phyloP scores from a whole-genome alignment of 1,140 invertebrate species.

The Stenopsyche tienmushanensis region DNA sequence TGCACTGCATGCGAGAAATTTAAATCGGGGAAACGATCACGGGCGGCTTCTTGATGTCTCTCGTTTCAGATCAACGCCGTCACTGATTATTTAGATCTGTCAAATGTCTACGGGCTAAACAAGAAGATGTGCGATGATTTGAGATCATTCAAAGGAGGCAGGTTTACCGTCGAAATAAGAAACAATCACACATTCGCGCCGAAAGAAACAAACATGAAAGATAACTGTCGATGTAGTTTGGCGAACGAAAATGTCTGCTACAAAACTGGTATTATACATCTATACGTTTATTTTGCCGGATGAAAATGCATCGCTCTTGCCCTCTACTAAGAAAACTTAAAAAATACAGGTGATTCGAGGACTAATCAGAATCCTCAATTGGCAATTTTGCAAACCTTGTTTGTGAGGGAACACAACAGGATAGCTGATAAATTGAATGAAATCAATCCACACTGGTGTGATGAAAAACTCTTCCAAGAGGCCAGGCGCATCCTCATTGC shows the following conservation, averaged over 20 bases:
- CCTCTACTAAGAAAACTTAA: too few relatives aligned
- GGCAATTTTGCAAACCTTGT: conserved; percentile 61
- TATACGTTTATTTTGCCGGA: neutral
- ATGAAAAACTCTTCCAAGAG: conserved; percentile 64
- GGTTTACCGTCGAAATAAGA: conserved; percentile 10
- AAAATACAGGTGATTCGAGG: conserved; percentile 60
- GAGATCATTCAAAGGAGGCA: conserved; percentile 8
- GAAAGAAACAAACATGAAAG: conserved; percentile 34
- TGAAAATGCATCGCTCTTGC: neutral
- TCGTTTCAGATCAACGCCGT: conserved; percentile 19
- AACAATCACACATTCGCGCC: conserved; percentile 21
- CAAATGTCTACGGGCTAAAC: conserved; percentile 21
- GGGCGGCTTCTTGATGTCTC: too few relatives aligned
- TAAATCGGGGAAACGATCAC: too few relatives aligned
- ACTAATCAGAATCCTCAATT: conserved; percentile 64
- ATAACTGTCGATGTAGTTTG: conserved; percentile 17
- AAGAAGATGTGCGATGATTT: neutral
- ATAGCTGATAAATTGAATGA: conserved; percentile 57
- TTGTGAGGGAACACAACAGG: conserved; percentile 68
- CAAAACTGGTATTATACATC: conserved; percentile 28
- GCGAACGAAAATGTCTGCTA: conserved; percentile 25
- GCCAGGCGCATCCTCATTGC: conserved; percentile 61
- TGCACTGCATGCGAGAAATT: neutral
- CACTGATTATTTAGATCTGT: conserved; percentile 22
- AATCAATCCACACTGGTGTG: conserved; percentile 65